phyloP scores from a whole-genome alignment of 2,888 invertebrate species.

The Dryococelus australis region DNA sequence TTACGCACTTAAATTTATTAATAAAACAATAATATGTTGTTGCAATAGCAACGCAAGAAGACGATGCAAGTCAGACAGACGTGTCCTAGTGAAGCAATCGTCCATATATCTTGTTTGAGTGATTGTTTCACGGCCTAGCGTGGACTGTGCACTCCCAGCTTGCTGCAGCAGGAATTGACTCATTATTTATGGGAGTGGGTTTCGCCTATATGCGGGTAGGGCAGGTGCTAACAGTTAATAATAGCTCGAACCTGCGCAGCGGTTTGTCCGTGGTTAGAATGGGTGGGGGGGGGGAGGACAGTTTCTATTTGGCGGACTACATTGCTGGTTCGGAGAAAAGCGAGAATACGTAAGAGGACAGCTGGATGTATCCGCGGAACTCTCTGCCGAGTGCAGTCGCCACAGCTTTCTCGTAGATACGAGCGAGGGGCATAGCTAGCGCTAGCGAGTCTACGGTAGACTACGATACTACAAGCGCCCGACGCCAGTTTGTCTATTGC shows the following conservation, averaged over 20 bases:
- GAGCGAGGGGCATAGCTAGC: too few species aligned
- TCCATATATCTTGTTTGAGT: neutral
- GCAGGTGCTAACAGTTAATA: neutral
- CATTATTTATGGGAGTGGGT: neutral
- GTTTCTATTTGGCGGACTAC: neutral
- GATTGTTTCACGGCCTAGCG: neutral
- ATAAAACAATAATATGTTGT: too few species aligned
- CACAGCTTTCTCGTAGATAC: too few species aligned
- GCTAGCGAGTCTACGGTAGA: too few species aligned
- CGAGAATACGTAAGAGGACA: neutral
- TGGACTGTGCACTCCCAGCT: neutral
- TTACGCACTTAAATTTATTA: too few species aligned
- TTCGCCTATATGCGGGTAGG: constrained; percentile 1
- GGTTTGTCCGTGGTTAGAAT: neutral
- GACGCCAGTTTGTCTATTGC: too few species aligned
- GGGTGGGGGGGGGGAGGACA: neutral
- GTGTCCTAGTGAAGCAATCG: neutral
- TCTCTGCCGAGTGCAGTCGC: too few species aligned
- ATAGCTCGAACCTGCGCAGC: neutral
- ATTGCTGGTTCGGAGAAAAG: neutral
- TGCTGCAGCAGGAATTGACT: neutral
- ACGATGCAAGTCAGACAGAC: neutral
- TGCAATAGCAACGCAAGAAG: too few species aligned
- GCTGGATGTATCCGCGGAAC: neutral
- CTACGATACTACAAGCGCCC: too few species aligned